Conservation (phyloP, 2,888 invertebrate genomes). For the Labia minor region DNA sequence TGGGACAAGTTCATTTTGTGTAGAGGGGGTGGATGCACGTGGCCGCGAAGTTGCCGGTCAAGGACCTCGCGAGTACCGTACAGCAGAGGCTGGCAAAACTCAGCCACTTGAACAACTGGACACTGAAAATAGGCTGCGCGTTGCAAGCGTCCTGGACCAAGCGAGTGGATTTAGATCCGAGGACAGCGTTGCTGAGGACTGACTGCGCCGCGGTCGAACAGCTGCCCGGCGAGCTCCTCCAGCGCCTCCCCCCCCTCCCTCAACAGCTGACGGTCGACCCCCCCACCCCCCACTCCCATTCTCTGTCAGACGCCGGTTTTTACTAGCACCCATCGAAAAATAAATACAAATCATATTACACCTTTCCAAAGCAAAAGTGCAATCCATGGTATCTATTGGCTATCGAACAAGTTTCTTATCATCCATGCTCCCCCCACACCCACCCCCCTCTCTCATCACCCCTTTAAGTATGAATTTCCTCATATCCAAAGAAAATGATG, state of each 20-base stretch:
- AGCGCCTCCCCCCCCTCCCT: background rate
- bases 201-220: background rate
- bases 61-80: background rate
- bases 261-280: background rate
- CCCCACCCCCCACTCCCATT: background rate
- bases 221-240: background rate
- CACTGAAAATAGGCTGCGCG: background rate
- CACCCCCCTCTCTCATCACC: too few relatives aligned
- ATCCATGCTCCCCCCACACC: too few relatives aligned
- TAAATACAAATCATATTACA: too few relatives aligned
- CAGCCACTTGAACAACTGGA: background rate
- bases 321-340: too few relatives aligned
- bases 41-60: background rate
- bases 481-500: too few relatives aligned
- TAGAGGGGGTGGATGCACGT: background rate
- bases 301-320: too few relatives aligned
- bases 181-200: background rate
- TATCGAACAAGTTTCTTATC: too few relatives aligned
- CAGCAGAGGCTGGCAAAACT: background rate
- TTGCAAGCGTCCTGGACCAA: background rate
- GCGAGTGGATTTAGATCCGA: background rate
- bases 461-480: too few relatives aligned
- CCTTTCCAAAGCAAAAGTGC: too few relatives aligned
- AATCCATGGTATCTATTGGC: too few relatives aligned
- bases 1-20: background rate